Evolutionary conservation across 2,888 invertebrate genomes (phyloP).

Genomic region (Phyllotreta cruciferae): DNA sequence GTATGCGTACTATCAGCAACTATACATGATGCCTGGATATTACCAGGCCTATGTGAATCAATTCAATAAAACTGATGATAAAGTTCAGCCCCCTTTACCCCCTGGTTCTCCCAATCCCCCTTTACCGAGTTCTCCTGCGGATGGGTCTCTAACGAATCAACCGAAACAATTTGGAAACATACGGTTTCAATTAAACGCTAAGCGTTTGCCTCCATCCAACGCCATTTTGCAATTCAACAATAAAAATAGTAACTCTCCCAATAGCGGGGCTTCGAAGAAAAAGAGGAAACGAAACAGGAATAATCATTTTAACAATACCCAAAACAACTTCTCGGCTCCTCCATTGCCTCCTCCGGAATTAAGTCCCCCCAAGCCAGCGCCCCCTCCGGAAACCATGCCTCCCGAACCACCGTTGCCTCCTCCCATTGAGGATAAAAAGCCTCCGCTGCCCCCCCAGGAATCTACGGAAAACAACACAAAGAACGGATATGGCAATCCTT

Average conservation of each 20-base stretch:
- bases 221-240: conserved; percentile 55
- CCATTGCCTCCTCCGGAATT: conserved; percentile 63
- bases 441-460: conserved; percentile 58
- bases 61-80: conserved; percentile 48
- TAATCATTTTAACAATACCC: conserved; percentile 56
- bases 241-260: conserved; percentile 50
- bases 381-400: conserved; percentile 65
- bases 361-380: conserved; percentile 61
- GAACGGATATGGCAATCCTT: conserved; percentile 60
- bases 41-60: conserved; percentile 51
- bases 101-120: conserved; percentile 67
- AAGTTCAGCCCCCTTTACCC: conserved; percentile 64
- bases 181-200: conserved; percentile 63
- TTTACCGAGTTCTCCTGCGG: conserved; percentile 44
- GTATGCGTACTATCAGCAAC: conserved; percentile 64
- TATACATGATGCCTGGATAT: conserved; percentile 50
- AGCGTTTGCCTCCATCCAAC: conserved; percentile 56
- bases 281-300: conserved; percentile 78
- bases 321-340: conserved; percentile 51
- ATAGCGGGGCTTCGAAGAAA: conserved; percentile 71
- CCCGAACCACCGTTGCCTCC: conserved; percentile 62
- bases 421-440: conserved; percentile 53
- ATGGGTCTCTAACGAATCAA: conserved; percentile 53
- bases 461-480: conserved; percentile 35
- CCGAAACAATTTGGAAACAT: conserved; percentile 63